Conservation (phyloP, 2,888 invertebrate species). For the Phaonia tiefii region DNA sequence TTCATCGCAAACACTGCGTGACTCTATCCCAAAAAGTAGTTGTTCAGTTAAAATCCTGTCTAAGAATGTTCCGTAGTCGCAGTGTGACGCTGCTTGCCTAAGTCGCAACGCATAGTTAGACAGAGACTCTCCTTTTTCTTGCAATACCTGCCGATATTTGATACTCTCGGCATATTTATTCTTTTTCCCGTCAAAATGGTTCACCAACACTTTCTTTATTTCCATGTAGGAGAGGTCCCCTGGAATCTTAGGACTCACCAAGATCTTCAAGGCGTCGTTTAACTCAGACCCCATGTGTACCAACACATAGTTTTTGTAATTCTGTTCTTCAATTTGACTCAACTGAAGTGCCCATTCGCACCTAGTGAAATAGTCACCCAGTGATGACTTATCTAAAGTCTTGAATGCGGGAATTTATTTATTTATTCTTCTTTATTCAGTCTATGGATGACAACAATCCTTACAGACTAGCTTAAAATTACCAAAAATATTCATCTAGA, state of each 20-base stretch:
- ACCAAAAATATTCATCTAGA: no score
- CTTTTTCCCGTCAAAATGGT: no score
- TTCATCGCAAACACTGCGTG: neutral
- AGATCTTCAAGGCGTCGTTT: slow-evolving; percentile 56
- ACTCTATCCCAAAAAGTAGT: slow-evolving; percentile 53
- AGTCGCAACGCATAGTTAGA: slow-evolving; percentile 51
- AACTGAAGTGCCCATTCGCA: slow-evolving; percentile 22
- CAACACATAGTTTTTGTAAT: slow-evolving; percentile 45
- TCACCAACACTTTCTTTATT: slow-evolving; percentile 14
- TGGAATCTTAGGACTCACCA: neutral
- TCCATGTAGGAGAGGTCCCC: neutral
- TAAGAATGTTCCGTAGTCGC: slow-evolving; percentile 56
- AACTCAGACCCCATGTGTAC: slow-evolving; percentile 60
- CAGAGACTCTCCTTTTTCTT: slow-evolving; percentile 37
- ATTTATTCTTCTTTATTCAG: no score
- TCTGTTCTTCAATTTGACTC: slow-evolving; percentile 2
- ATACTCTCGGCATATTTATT: slow-evolving; percentile 43
- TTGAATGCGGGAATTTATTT: slow-evolving; percentile 23
- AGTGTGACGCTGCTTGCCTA: slow-evolving; percentile 52
- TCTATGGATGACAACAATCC: no score
- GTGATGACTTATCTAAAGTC: slow-evolving; percentile 1
- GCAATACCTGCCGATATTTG: slow-evolving; percentile 49
- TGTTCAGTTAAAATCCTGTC: slow-evolving; percentile 63
- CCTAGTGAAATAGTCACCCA: slow-evolving; percentile 26
- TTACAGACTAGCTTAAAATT: no score